Conservation (phyloP, 2,113 vertebrate species). For the Electrona antarctica region DNA sequence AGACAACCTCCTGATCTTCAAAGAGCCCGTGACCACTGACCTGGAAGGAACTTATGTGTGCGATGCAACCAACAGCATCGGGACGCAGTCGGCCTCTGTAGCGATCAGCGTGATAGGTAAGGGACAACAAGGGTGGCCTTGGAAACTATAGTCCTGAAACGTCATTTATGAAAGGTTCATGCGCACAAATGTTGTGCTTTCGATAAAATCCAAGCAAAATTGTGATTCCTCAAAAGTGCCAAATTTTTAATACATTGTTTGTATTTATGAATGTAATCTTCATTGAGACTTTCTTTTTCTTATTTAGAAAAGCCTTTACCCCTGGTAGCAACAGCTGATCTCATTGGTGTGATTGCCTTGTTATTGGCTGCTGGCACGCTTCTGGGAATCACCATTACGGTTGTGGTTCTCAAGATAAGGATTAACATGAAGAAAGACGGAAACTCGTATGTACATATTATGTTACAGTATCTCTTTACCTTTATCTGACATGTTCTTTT, state of each 20-base stretch:
- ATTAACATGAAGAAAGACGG: constrained; percentile 59
- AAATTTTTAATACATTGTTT: background rate
- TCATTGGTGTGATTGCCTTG: constrained; percentile 77
- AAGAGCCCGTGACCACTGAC: constrained; percentile 87
- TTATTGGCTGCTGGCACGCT: constrained; percentile 77
- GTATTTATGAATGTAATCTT: background rate
- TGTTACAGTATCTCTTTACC: background rate
- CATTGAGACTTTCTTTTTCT: constrained; percentile 2
- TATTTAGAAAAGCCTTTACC: constrained; percentile 74
- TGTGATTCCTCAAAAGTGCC: background rate
- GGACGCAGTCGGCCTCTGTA: constrained; percentile 87
- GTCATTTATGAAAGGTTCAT: background rate
- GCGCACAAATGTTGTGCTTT: background rate
- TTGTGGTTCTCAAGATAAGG: constrained; percentile 77
- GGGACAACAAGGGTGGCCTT: background rate
- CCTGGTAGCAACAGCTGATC: constrained; percentile 70
- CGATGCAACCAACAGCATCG: constrained; percentile 93
- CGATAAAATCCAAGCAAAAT: background rate
- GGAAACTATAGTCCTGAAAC: no score
- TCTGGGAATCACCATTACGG: constrained; percentile 74
- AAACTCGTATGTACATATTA: constrained; percentile 66
- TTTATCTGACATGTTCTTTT: background rate
- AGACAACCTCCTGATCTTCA: constrained; percentile 90
- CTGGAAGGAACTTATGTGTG: constrained; percentile 92
- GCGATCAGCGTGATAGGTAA: constrained; percentile 92